Evolutionary conservation across 2,113 vertebrate genomes (phyloP).

Genomic region (Rhipidura dahli): DNA sequence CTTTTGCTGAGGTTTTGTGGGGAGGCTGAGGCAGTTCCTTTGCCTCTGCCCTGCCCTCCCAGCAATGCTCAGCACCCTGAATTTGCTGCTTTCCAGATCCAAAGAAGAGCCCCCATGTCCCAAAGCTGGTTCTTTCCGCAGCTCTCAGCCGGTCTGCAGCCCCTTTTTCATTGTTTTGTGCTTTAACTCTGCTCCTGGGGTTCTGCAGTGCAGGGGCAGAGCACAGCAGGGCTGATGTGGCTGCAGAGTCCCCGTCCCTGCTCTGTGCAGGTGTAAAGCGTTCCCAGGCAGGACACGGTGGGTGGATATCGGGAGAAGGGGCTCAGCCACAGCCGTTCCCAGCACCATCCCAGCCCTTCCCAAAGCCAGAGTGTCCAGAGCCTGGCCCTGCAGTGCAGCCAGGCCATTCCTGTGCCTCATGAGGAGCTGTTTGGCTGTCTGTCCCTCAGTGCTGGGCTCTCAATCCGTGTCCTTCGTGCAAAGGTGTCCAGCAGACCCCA

Average conservation of each 20-base stretch:
- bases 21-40: neutral
- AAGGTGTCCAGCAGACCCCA: neutral
- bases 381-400: rapidly evolving
- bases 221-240: too few species aligned
- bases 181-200: neutral
- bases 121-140: neutral
- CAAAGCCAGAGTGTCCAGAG: neutral
- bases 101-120: neutral
- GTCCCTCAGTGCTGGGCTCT: neutral
- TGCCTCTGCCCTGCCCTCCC: neutral
- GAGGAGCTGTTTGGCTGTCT: neutral
- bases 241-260: neutral
- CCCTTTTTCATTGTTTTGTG: neutral
- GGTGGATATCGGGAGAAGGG: neutral
- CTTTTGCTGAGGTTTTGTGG: neutral
- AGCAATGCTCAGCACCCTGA: neutral
- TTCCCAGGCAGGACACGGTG: neutral
- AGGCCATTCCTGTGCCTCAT: rapidly evolving
- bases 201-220: neutral
- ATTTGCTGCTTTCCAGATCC: neutral
- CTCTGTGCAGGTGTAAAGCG: neutral
- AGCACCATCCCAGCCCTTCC: rapidly evolving
- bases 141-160: neutral
- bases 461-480: neutral
- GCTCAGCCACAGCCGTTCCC: neutral